A percentile compares a stretch with the other conserved stretches of the same genome.
phyloP scores from a whole-genome alignment of 2,797 vertebrate species.

The Molossus alvarezi region DNA sequence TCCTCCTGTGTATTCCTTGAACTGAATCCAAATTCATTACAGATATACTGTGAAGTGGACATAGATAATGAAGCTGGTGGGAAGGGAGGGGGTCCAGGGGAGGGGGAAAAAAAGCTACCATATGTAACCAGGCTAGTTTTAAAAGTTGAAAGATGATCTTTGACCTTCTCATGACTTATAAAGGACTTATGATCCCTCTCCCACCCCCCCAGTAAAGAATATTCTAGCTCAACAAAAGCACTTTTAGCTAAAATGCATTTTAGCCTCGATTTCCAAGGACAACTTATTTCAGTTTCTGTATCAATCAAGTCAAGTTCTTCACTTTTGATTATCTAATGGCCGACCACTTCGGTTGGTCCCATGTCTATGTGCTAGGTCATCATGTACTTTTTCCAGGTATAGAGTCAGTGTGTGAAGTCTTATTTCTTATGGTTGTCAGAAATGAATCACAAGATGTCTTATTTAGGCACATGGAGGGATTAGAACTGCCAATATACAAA shows the following conservation, averaged over 20 bases:
- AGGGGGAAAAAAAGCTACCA: not conserved
- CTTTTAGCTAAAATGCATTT: slow-evolving; percentile 85
- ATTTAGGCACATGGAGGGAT: not conserved
- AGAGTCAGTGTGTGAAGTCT: not conserved
- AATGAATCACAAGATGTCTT: slow-evolving; percentile 20
- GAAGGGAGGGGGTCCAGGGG: too few relatives aligned
- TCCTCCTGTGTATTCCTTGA: slow-evolving; percentile 83
- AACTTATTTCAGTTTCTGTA: slow-evolving; percentile 81
- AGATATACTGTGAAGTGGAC: slow-evolving; percentile 47
- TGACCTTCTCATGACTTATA: slow-evolving; percentile 82
- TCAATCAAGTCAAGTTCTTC: slow-evolving; percentile 59
- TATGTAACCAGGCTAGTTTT: slow-evolving; percentile 74
- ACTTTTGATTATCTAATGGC: slow-evolving; percentile 76
- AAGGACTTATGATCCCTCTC: slow-evolving; percentile 81
- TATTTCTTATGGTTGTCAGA: not conserved
- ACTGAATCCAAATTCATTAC: slow-evolving; percentile 75
- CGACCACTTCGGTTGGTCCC: slow-evolving; percentile 59
- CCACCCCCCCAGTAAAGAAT: slow-evolving; percentile 50
- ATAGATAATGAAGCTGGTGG: slow-evolving; percentile 55
- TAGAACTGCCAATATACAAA: not conserved
- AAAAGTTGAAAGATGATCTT: slow-evolving; percentile 87
- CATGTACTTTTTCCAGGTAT: not conserved
- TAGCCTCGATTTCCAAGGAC: slow-evolving; percentile 83
- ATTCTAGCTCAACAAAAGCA: slow-evolving; percentile 84
- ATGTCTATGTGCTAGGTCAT: not conserved